phyloP scores from a whole-genome alignment of 1,140 invertebrate species.

The Drosophila willistoni region DNA sequence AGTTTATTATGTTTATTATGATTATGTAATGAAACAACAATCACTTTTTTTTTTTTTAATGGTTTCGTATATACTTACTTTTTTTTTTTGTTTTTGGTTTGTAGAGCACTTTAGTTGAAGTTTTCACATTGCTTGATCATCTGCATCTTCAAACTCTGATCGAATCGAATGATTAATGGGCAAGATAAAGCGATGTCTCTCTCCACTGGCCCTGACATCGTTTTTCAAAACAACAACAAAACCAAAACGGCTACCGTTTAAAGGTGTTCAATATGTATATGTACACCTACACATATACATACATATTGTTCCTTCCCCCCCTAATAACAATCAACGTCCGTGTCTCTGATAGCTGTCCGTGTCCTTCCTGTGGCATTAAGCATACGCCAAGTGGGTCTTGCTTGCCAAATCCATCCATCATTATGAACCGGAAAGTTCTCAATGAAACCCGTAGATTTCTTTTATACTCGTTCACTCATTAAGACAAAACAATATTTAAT shows the following conservation, averaged over 20 bases:
- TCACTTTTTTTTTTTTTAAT: slow-evolving; percentile 41
- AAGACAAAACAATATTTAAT: slow-evolving; percentile 12
- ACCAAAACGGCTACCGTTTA: slow-evolving; percentile 32
- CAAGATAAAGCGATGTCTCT: slow-evolving; percentile 13
- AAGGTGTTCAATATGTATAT: slow-evolving; percentile 38
- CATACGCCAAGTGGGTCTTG: slow-evolving; percentile 1
- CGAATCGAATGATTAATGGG: slow-evolving; percentile 16
- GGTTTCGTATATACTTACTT: background rate
- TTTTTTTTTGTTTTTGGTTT: slow-evolving; percentile 32
- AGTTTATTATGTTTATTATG: slow-evolving; percentile 33
- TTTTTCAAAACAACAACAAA: slow-evolving; percentile 25
- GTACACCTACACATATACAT: too few species aligned
- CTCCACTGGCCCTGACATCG: slow-evolving; percentile 53
- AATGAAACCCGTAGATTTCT: slow-evolving; percentile 51
- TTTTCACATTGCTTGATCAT: slow-evolving; percentile 20
- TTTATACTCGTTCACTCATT: slow-evolving; percentile 36
- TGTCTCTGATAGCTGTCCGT: background rate
- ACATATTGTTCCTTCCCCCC: too few species aligned
- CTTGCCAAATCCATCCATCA: slow-evolving; percentile 8
- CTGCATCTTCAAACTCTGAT: slow-evolving; percentile 13
- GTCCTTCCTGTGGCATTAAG: slow-evolving; percentile 9
- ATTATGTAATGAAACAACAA: slow-evolving; percentile 56
- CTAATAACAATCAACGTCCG: too few species aligned
- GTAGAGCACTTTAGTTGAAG: slow-evolving; percentile 47
- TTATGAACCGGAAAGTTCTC: slow-evolving; percentile 50